Evolutionary conservation across 2,888 invertebrate species (phyloP), one percentile per base, ranked within the genome.

Genomic region (Lobophora halterata): DNA sequence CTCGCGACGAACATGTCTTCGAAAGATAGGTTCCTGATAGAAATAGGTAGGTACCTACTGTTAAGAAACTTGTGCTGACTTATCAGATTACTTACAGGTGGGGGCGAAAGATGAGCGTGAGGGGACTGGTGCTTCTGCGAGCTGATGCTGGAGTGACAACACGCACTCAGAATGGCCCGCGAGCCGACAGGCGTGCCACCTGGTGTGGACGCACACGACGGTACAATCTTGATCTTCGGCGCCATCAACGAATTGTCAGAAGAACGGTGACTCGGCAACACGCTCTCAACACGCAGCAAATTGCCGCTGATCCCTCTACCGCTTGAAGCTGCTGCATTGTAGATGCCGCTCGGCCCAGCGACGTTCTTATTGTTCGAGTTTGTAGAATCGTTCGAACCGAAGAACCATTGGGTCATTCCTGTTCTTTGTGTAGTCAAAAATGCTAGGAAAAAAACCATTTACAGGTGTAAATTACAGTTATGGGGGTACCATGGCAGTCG

Each of bases 211-310:
- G 95, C 94, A 74, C 95, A 95, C 7, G 96, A 96, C 5, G 95
- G 95, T 0, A 95, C 95, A 44, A 97, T 93, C 32, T 94, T 92
- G 53, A 95, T 96, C 81, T 95, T 95, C 18, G 96, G 95, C 48
- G 95, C 94, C 93, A 96, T 95, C 66, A 97, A 85, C 27, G 96
- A 96, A 74, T 97, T 97, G 81, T 97, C 97, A 11, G 96, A 97
- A 35, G 97, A 90, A 31, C 97, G 93, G 33, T 97, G 92, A 71
- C 93, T 95, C 31, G 95, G 95, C 74, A 96, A 94, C 49, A 93
- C 93, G 68, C 88, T 93, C 44, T 92, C 91, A 16, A 97, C 97
- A 38, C 95, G 92, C 68, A 97, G 88, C 88, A 96, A 95, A 81
- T 96, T 96, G 72, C 91, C 36, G 20, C 42, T 25, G 24, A 32